Evolutionary conservation across 1,140 invertebrate genomes (phyloP), one percentile per base, ranked within the genome.

Genomic region (Achroia grisella): DNA sequence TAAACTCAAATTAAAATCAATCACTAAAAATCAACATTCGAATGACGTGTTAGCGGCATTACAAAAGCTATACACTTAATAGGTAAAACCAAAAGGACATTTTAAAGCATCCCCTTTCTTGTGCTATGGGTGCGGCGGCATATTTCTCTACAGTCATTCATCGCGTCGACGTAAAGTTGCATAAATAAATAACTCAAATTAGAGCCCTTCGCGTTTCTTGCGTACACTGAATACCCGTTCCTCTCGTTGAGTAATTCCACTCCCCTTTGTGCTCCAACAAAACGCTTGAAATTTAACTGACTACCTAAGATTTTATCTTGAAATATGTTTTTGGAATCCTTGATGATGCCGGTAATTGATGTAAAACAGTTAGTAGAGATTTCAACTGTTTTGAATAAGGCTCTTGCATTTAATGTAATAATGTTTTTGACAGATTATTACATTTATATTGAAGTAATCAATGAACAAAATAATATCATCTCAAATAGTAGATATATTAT

Each of bases 121-220:
- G 61, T 62, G 17, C 17, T 6, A 14, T 8, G 33, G 33, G n/a
- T 2, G 10, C 30, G 62, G 9, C 30, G 30, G 32, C 31, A n/a
- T 14, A 35, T 35, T 35, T 35, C 33, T 35, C 33, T 56, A 49
- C 46, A 36, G 42, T 54, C 71, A 73, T 62, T 77, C 67, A 71
- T 44, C 56, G 57, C 12, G 45, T 43, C 53, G 52, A 57, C 57
- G 60, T 64, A 50, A 56, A 65, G 55, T 66, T 78, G 71, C 62
- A 71, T 75, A 71, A 75, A 75, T 78, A 78, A 73, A 75, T 74
- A 72, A 66, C 53, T 71, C 53, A 58, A 63, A 63, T 62, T 62
- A 55, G 60, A 61, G 56, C 63, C 69, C 71, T 67, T 62, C 62
- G 46, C 52, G 44, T 50, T 58, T 48, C 47, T 53, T 52, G 39